Evolutionary conservation across 1,140 invertebrate genomes (phyloP).

Genomic region (Eciton burchellii): DNA sequence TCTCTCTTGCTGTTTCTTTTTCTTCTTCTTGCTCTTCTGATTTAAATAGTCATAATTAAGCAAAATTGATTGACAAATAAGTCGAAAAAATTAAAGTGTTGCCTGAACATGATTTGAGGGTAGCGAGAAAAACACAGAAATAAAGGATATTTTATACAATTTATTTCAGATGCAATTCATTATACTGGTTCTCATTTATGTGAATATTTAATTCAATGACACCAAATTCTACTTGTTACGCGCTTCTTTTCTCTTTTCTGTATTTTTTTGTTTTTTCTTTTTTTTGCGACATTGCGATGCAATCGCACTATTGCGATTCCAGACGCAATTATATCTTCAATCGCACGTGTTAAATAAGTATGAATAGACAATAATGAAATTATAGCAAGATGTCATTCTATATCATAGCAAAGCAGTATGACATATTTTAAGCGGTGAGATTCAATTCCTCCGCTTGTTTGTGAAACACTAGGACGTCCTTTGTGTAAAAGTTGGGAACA

Average conservation of each 20-base stretch:
- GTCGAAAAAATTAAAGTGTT: neutral
- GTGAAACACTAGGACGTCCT: slow-evolving; percentile 87
- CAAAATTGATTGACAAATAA: neutral
- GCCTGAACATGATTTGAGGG: no score
- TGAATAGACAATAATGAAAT: slow-evolving; percentile 11
- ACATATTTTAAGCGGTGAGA: slow-evolving; percentile 74
- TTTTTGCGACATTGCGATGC: no score
- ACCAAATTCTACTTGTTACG: neutral
- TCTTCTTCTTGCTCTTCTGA: neutral
- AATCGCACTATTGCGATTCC: neutral
- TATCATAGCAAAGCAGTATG: neutral
- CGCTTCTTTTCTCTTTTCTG: slow-evolving; percentile 1
- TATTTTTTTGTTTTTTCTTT: neutral
- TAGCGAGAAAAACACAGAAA: neutral
- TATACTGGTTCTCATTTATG: neutral
- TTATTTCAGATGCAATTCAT: slow-evolving; percentile 11
- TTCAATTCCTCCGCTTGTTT: slow-evolving; percentile 80
- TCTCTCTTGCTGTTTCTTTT: no score
- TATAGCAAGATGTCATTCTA: neutral
- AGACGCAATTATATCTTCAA: neutral
- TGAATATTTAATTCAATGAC: neutral
- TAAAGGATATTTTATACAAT: slow-evolving; percentile 32
- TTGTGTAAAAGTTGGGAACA: slow-evolving; percentile 87
- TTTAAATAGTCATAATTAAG: neutral
- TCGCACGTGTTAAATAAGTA: neutral